Percentiles rank a stretch among this genome's conserved stretches.
Conservation (phyloP, 2,113 vertebrate genomes). For the Orientallactaga bullata region DNA sequence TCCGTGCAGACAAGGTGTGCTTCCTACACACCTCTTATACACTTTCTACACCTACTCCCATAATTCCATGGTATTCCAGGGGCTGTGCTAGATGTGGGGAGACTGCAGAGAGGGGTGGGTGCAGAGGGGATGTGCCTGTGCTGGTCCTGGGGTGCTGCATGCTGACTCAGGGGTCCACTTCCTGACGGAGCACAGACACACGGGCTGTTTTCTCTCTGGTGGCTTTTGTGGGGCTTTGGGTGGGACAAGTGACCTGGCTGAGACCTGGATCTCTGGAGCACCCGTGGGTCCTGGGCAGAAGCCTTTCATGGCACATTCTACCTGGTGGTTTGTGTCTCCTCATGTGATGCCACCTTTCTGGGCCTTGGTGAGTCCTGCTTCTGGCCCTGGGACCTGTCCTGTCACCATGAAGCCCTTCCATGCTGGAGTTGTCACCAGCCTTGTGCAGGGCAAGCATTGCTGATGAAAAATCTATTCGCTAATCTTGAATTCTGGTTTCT, state of each 20-base stretch:
- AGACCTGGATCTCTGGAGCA: not conserved
- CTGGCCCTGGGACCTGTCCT: no score
- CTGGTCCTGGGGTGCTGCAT: not conserved
- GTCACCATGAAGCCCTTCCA: accelerated
- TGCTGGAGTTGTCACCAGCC: not conserved
- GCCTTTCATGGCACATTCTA: not conserved
- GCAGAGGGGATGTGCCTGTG: no score
- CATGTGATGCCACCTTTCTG: not conserved
- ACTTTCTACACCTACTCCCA: no score
- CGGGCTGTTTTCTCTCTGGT: accelerated
- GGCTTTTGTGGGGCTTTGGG: not conserved
- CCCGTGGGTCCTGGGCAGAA: not conserved
- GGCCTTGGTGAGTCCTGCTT: not conserved
- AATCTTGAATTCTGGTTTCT: not conserved
- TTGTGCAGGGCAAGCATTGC: not conserved
- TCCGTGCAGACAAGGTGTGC: no score
- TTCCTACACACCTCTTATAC: no score
- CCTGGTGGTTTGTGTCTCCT: not conserved
- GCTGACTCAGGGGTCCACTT: not conserved
- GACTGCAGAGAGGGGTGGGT: no score
- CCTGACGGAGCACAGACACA: accelerated
- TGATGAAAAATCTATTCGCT: no score
- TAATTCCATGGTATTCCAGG: not conserved
- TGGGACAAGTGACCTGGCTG: not conserved
- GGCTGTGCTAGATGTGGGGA: not conserved